A percentile compares a stretch with the other conserved stretches of the same genome.
Evolutionary conservation across 2,888 invertebrate species (phyloP).

Genomic region (Eumacrocentrus americanus): DNA sequence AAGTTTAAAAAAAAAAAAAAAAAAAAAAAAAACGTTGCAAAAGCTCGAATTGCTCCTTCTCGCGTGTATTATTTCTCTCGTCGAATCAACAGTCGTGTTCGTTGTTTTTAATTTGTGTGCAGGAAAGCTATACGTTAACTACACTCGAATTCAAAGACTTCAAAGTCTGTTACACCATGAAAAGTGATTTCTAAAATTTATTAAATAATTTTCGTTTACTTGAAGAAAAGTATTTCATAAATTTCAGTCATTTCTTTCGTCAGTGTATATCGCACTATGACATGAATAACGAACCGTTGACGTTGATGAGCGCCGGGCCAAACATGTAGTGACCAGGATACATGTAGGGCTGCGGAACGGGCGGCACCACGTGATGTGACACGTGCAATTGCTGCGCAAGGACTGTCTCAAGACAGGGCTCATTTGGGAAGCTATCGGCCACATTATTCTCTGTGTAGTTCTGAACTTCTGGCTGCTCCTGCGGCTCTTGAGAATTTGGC

Average conservation of each 20-base stretch:
- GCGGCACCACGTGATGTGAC: slow-evolving; percentile 49
- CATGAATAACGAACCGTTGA: slow-evolving; percentile 59
- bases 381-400: slow-evolving; percentile 52
- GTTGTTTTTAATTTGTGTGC: neutral
- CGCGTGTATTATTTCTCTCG: neutral
- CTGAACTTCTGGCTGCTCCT: slow-evolving; percentile 4
- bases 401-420: slow-evolving; percentile 39
- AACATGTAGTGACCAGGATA: slow-evolving; percentile 65
- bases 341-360: slow-evolving; percentile 56
- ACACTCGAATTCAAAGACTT: no score
- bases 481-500: slow-evolving; percentile 20
- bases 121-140: no score
- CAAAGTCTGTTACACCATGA: no score
- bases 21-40: no score
- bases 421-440: slow-evolving; percentile 10
- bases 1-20: slow-evolving; percentile 1
- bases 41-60: neutral
- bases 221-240: no score
- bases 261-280: slow-evolving; percentile 19
- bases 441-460: slow-evolving; percentile 15
- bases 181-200: no score
- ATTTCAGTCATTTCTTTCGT: no score
- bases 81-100: neutral
- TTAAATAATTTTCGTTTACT: no score
- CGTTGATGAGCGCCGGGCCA: slow-evolving; percentile 63